Conservation (phyloP, 92 coral and sea anemone species). For the Bergia sp. region DNA sequence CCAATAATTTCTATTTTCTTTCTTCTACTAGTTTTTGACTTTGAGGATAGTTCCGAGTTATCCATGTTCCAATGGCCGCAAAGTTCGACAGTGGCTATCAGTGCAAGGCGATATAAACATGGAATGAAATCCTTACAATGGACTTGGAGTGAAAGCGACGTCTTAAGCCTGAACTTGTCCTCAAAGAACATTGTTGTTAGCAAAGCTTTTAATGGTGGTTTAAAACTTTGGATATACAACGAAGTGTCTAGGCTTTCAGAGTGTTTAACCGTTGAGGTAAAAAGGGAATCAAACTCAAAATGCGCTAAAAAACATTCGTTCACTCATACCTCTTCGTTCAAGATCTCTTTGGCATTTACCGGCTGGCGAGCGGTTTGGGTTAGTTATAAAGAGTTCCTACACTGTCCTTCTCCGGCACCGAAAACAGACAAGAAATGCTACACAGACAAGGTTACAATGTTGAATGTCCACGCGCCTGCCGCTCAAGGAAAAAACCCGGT, state of each 20-base stretch:
- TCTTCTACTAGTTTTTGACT: not conserved
- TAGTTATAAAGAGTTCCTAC: not conserved
- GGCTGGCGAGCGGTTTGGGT: conserved; percentile 64
- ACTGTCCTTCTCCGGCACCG: not conserved
- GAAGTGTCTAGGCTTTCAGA: not conserved
- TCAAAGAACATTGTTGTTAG: not conserved
- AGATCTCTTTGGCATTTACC: conserved; percentile 42
- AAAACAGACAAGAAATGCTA: not conserved
- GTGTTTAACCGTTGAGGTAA: not conserved
- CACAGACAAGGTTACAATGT: not conserved
- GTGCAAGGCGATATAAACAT: conserved; percentile 14
- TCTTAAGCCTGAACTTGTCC: not conserved
- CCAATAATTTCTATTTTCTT: not conserved
- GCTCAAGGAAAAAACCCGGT: not conserved
- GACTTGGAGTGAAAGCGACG: conserved; percentile 11
- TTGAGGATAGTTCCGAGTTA: conserved; percentile 11
- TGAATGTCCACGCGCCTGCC: not conserved
- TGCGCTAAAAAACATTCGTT: not conserved
- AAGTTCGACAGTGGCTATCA: not conserved
- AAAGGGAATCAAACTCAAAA: not conserved
- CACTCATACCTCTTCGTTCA: not conserved
- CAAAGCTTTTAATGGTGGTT: conserved; percentile 45
- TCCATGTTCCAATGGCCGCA: not conserved
- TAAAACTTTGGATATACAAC: conserved; percentile 71
- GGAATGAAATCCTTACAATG: conserved; percentile 42